Percentiles rank a stretch among this genome's conserved stretches.
Conservation (phyloP, 2,888 invertebrate species). For the Himalopsyche kuldschensis region DNA sequence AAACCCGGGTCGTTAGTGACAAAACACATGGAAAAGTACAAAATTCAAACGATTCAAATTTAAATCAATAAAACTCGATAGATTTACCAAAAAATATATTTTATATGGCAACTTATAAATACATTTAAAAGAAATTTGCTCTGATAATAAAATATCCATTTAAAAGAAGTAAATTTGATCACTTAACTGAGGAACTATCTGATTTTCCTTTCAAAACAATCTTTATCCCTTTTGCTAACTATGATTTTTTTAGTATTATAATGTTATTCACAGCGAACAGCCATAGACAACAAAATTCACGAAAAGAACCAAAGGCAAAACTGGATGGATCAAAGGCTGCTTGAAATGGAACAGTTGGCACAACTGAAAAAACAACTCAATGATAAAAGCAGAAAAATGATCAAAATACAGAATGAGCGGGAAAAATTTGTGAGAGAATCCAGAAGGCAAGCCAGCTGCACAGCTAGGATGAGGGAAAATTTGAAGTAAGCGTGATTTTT, state of each 20-base stretch:
- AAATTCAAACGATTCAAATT: too few relatives aligned
- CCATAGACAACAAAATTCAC: conserved; percentile 33
- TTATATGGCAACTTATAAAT: too few relatives aligned
- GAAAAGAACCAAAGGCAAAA: conserved; percentile 34
- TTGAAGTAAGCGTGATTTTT: conserved; percentile 27
- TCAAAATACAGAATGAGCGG: conserved; percentile 21
- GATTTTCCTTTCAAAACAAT: too few relatives aligned
- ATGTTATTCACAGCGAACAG: conserved; percentile 20
- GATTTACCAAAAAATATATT: too few relatives aligned
- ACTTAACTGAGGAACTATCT: too few relatives aligned
- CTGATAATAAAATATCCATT: too few relatives aligned
- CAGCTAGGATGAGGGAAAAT: conserved; percentile 35
- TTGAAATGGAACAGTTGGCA: conserved; percentile 26
- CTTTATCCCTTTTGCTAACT: too few relatives aligned
- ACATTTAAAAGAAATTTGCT: too few relatives aligned
- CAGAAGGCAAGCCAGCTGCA: conserved; percentile 27
- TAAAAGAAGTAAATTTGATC: too few relatives aligned
- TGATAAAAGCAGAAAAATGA: conserved; percentile 25
- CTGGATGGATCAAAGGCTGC: conserved; percentile 24
- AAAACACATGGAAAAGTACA: too few relatives aligned
- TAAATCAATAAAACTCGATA: too few relatives aligned
- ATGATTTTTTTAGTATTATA: background rate
- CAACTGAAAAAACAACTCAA: conserved; percentile 23
- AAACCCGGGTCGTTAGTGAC: too few relatives aligned
- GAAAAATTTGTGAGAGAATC: conserved; percentile 29